A percentile compares a stretch with the other conserved stretches of the same genome.
Evolutionary conservation across 1,140 invertebrate species (phyloP).

Genomic region (Megalonaias nervosa): DNA sequence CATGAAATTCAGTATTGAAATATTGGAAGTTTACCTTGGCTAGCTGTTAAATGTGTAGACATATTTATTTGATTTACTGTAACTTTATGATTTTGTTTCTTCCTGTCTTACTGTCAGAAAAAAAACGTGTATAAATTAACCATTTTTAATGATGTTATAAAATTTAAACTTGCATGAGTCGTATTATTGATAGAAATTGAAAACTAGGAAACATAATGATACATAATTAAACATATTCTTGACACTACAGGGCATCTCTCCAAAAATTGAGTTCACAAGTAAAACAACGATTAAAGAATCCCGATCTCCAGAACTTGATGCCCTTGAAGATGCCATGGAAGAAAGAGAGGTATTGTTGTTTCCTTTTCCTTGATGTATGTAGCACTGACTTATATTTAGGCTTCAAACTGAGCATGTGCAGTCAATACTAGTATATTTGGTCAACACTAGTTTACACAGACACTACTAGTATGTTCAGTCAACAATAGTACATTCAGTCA

Average conservation of each 20-base stretch:
- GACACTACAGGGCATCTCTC: constrained; percentile 60
- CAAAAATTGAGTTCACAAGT: constrained; percentile 65
- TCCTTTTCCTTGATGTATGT: too few relatives aligned
- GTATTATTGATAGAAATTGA: too few relatives aligned
- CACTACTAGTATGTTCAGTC: too few relatives aligned
- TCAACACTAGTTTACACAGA: too few relatives aligned
- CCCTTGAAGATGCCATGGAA: constrained; percentile 58
- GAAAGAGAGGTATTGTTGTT: constrained; percentile 38
- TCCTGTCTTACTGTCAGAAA: neutral
- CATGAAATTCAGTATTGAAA: too few relatives aligned
- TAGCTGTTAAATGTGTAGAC: too few relatives aligned
- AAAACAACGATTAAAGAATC: constrained; percentile 63
- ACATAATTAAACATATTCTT: neutral
- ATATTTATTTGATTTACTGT: neutral
- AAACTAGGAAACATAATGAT: neutral
- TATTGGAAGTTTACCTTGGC: too few relatives aligned
- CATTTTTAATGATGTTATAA: neutral
- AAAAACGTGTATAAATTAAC: neutral
- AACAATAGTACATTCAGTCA: too few relatives aligned
- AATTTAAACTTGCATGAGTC: too few relatives aligned
- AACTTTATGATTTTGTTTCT: neutral
- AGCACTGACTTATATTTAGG: too few relatives aligned
- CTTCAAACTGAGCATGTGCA: too few relatives aligned
- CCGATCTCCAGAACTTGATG: constrained; percentile 55
- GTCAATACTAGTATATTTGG: too few relatives aligned